Base-by-base conservation (phyloP, 2,113 vertebrate species). In the Tenrec ecaudatus region DNA sequence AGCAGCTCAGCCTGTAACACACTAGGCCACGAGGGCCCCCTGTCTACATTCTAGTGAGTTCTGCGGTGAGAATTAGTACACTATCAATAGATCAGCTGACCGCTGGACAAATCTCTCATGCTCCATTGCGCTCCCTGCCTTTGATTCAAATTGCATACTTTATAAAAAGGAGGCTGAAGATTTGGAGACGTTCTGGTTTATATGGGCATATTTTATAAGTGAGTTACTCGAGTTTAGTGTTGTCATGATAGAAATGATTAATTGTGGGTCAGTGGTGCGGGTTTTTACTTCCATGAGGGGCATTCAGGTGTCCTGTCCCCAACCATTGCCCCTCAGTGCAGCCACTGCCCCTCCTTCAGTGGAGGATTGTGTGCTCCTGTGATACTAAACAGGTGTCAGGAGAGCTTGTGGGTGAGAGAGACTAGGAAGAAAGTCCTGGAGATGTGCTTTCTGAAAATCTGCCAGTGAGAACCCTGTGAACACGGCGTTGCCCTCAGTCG, bases 131-230 rank as follows among this genome's bases (percentile, higher is more conserved):
- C 47, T 53, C 43, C 10, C 47, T 53, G 47, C 47, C 47, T 53
- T 10, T 53, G 47, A 53, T 10, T 10, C 47, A 53, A 53, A 53
- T 14, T 53, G 47, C 47, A 53, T 53, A 53, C 47, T 53, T 94
- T 76, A 5, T 88, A 31, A 53, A 83, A 89, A 82, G 58, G 25
- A 92, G 7, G 31, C 53, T 91, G 82, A 82, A 85, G 77, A 58
- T 27, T 36, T 77, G 29, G 53, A 91, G 14, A 82, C 20, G 31
- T 25, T 62, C 23, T 66, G 69, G 82, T 60, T 91, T 88, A 73
- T 12, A 4, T 62, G 4, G 14, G 22, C 12, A 57, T 27, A 3
- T 82, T 82, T 82, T 40, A 27, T 64, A 33, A 23, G 10, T 60
- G 14, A 23, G 17, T 77, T 90, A 73, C 76, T 73, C 81, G 33